phyloP scores from a whole-genome alignment of 2,888 invertebrate genomes.

The Linnaemya vulpina region DNA sequence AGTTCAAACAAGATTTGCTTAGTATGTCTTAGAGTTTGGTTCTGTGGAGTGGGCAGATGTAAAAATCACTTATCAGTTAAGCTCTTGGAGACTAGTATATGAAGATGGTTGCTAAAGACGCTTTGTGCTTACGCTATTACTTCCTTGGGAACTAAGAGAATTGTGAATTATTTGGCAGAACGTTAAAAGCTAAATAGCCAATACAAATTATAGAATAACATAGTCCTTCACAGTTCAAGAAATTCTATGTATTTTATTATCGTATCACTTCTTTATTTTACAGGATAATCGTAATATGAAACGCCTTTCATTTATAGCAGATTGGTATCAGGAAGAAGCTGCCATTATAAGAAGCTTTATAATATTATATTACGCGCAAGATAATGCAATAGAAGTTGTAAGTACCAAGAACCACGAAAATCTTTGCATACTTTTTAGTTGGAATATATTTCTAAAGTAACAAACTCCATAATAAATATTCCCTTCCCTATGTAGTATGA shows the following conservation, averaged over 20 bases:
- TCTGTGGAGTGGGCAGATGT: no score
- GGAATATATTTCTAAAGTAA: background rate
- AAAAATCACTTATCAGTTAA: no score
- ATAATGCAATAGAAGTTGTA: conserved; percentile 92
- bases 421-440: background rate
- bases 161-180: no score
- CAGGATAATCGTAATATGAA: conserved; percentile 50
- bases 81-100: no score
- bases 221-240: no score
- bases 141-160: no score
- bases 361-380: conserved; percentile 89
- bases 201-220: no score
- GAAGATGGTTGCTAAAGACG: no score
- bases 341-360: conserved; percentile 89
- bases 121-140: no score
- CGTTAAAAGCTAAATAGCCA: no score
- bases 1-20: no score
- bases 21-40: no score
- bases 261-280: background rate
- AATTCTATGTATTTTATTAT: background rate
- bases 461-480: background rate
- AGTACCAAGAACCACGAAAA: conserved; percentile 73
- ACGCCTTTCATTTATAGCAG: conserved; percentile 86
- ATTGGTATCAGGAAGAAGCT: conserved; percentile 94
- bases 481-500: conserved; percentile 84